Evolutionary conservation across 2,797 vertebrate genomes (phyloP).

Genomic region (Falco concolor): DNA sequence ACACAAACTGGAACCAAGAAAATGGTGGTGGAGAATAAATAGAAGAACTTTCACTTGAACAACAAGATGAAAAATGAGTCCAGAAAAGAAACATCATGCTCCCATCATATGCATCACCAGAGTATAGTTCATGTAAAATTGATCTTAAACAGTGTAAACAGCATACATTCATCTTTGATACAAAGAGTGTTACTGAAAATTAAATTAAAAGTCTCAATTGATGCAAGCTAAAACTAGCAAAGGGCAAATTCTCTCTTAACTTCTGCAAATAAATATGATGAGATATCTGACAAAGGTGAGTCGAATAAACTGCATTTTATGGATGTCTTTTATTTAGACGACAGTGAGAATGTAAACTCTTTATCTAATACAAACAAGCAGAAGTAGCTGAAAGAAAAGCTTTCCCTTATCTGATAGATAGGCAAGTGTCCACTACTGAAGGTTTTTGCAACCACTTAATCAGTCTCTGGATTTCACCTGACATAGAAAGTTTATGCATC

Average conservation of each 20-base stretch:
- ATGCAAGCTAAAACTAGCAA: neutral
- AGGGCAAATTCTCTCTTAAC: neutral
- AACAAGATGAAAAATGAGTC: neutral
- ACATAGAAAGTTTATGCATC: neutral
- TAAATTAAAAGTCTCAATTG: neutral
- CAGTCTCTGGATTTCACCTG: neutral
- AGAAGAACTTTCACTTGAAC: neutral
- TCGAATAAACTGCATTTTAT: neutral
- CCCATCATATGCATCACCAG: neutral
- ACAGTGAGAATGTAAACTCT: neutral
- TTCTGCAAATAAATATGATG: neutral
- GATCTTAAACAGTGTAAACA: neutral
- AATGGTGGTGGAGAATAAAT: neutral
- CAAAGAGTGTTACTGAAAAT: neutral
- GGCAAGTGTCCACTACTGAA: neutral
- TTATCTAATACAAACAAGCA: neutral
- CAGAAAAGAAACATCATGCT: neutral
- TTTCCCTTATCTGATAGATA: neutral
- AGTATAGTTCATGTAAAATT: neutral
- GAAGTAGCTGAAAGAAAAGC: neutral
- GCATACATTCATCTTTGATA: neutral
- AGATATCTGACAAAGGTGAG: neutral
- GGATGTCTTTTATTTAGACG: neutral
- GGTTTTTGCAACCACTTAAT: neutral
- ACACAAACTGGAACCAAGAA: neutral